A percentile compares a stretch with the other conserved stretches of the same genome.
These are phyloP conservation scores for Acheta domesticus DNA, from an alignment of 2,888 invertebrate genomes.

Conservation along the genomic window DNA sequence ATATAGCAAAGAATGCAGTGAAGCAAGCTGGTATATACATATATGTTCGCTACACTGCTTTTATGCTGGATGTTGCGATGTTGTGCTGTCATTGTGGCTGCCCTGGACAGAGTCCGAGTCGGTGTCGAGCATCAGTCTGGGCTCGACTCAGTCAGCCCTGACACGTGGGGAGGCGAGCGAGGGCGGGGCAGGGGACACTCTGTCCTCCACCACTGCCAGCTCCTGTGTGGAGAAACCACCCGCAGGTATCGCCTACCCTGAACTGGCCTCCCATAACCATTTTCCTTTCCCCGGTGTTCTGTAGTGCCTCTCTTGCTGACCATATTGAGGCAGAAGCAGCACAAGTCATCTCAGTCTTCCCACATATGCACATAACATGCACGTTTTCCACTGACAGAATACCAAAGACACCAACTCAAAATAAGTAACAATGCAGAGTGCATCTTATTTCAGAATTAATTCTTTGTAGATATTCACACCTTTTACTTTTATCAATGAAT, in stretches of 20 bases:
- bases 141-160: constrained; percentile 36
- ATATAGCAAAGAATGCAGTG: too few species aligned
- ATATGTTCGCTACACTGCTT: constrained; percentile 19
- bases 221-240: constrained; percentile 28
- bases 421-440: too few species aligned
- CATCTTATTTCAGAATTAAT: too few species aligned
- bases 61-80: constrained; percentile 18
- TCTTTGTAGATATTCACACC: too few species aligned
- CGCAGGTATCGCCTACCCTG: constrained; percentile 34
- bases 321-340: not conserved
- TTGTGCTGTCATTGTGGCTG: constrained; percentile 20
- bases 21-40: constrained; percentile 1
- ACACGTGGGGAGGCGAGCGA: constrained; percentile 36
- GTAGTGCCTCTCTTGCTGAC: not conserved
- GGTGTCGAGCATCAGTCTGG: constrained; percentile 40
- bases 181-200: constrained; percentile 33
- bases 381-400: too few species aligned
- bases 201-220: constrained; percentile 35
- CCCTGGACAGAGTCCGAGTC: constrained; percentile 34
- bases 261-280: not conserved
- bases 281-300: not conserved
- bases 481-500: too few species aligned
- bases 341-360: not conserved
- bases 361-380: too few species aligned
- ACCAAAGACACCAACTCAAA: too few species aligned